phyloP scores from a whole-genome alignment of 2,113 vertebrate genomes.

The Corythaixoides concolor region DNA sequence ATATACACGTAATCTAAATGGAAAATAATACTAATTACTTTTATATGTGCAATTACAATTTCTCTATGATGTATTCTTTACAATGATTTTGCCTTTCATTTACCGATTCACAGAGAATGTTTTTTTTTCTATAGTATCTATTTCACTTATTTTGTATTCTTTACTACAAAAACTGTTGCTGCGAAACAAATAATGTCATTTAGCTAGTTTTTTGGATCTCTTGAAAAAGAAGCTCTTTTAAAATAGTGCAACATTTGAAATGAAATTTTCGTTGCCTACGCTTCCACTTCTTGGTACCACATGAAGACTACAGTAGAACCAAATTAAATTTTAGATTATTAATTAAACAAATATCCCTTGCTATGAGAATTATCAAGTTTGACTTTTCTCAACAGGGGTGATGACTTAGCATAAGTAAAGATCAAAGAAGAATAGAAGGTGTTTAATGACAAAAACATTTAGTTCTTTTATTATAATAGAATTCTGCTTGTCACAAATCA shows the following conservation, averaged over 20 bases:
- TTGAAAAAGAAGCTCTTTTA: not conserved
- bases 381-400: not conserved
- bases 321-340: not conserved
- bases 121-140: not conserved
- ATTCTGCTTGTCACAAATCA: not conserved
- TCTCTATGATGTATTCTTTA: not conserved
- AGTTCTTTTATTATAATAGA: not conserved
- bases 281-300: not conserved
- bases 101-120: not conserved
- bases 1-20: not conserved
- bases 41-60: not conserved
- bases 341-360: not conserved
- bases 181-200: not conserved
- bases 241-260: not conserved
- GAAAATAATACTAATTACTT: not conserved
- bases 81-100: not conserved
- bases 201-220: not conserved
- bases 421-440: not conserved
- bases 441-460: not conserved
- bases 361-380: not conserved
- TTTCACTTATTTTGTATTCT: not conserved
- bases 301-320: not conserved
- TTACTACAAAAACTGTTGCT: not conserved
- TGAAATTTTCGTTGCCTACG: not conserved
- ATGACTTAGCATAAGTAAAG: not conserved